Percentiles rank a stretch among this genome's conserved stretches.
Evolutionary conservation across 1,140 invertebrate species (phyloP).

Genomic region (Amyelois transitella): DNA sequence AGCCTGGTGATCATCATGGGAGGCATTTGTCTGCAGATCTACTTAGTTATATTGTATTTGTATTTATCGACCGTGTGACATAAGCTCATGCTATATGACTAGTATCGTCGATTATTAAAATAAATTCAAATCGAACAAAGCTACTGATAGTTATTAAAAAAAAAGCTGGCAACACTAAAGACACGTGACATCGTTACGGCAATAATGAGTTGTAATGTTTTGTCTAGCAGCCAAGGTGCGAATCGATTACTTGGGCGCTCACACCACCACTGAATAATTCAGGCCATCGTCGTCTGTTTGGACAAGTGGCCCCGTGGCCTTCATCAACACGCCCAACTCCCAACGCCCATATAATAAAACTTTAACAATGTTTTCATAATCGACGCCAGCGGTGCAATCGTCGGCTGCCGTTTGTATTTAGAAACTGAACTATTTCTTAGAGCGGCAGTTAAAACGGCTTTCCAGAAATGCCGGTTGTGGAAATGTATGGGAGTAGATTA

Average conservation of each 20-base stretch:
- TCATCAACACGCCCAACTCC: constrained; percentile 44
- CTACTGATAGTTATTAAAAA: not conserved
- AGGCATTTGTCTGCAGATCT: too few species aligned
- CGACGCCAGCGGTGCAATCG: constrained; percentile 47
- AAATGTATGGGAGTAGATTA: not conserved
- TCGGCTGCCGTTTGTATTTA: constrained; percentile 34
- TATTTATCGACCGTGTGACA: too few species aligned
- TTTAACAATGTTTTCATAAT: constrained; percentile 71
- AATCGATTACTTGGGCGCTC: constrained; percentile 60
- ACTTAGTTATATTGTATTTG: too few species aligned
- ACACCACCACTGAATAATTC: constrained; percentile 60
- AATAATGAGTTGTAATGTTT: constrained; percentile 1
- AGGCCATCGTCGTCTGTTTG: constrained; percentile 57
- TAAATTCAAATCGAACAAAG: not conserved
- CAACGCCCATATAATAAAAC: constrained; percentile 56
- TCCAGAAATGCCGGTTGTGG: not conserved
- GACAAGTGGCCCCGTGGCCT: constrained; percentile 65
- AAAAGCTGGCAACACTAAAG: not conserved
- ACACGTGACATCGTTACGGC: not conserved
- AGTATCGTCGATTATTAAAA: too few species aligned
- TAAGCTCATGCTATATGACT: too few species aligned
- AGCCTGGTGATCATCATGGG: too few species aligned
- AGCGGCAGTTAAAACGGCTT: constrained; percentile 2
- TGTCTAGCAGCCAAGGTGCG: constrained; percentile 43
- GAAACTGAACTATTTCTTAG: constrained; percentile 39